phyloP scores from a whole-genome alignment of 2,113 vertebrate species.

The Sciurus niger region DNA sequence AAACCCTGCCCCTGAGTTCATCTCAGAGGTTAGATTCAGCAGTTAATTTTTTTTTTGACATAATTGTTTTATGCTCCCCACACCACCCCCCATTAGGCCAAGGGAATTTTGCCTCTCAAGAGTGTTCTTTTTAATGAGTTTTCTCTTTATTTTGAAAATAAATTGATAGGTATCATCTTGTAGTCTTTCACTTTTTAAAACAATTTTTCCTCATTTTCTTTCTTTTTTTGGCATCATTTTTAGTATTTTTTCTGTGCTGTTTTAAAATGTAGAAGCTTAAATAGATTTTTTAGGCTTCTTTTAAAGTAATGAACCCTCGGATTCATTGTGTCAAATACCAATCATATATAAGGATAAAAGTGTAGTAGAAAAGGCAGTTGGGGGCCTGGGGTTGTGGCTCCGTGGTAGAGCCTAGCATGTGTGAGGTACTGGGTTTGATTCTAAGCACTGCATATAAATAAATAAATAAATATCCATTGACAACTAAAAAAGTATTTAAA shows the following conservation, averaged over 20 bases:
- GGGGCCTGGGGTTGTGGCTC: too few species aligned
- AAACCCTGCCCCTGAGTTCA: background rate
- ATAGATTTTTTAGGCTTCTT: background rate
- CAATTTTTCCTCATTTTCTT: conserved; percentile 14
- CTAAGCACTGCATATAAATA: too few species aligned
- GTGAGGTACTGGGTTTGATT: too few species aligned
- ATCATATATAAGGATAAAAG: too few species aligned
- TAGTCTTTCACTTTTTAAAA: background rate
- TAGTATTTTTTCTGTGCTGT: background rate
- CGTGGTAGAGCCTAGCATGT: too few species aligned
- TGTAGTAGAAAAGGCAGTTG: background rate
- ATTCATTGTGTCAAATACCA: background rate
- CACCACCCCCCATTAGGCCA: background rate
- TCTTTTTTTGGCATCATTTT: background rate
- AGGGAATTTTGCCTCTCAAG: conserved; percentile 1
- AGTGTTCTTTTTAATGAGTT: background rate
- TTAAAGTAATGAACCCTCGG: background rate
- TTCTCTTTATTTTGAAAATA: conserved; percentile 59
- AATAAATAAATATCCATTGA: too few species aligned
- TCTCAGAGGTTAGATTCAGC: too few species aligned
- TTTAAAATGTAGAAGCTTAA: conserved; percentile 22
- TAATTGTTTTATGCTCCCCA: background rate
- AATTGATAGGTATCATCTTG: background rate
- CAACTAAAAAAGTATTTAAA: too few species aligned
- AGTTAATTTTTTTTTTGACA: too few species aligned